Conservation (phyloP, 2,797 vertebrate genomes). For the Oreonectes daqikongensis region DNA sequence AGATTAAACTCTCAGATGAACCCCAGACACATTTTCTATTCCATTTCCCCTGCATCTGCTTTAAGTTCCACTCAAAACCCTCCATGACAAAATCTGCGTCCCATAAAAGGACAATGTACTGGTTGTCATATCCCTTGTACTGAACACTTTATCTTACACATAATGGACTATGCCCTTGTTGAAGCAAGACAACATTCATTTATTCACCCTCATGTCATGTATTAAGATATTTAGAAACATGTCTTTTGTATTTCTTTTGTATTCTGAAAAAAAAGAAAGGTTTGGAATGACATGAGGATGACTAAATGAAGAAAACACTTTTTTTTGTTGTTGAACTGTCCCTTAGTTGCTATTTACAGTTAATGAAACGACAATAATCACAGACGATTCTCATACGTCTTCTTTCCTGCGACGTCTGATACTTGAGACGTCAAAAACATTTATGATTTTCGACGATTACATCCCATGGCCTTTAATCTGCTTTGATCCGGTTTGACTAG, state of each 20-base stretch:
- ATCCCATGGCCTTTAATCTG: slow-evolving; percentile 46
- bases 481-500: slow-evolving; percentile 41
- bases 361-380: too few species aligned
- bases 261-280: too few species aligned
- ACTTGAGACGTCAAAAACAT: slow-evolving; percentile 43
- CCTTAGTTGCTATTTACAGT: too few species aligned
- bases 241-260: too few species aligned
- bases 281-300: too few species aligned
- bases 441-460: slow-evolving; percentile 25
- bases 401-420: slow-evolving; percentile 1
- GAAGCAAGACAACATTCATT: too few species aligned
- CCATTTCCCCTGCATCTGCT: slow-evolving; percentile 78
- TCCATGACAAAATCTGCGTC: slow-evolving; percentile 69
- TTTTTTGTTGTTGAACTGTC: too few species aligned
- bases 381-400: neutral
- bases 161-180: too few species aligned
- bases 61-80: slow-evolving; percentile 74
- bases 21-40: slow-evolving; percentile 72
- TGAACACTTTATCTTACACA: too few species aligned
- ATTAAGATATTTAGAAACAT: too few species aligned
- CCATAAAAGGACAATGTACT: slow-evolving; percentile 50
- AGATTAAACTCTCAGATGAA: slow-evolving; percentile 62
- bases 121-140: neutral
- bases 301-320: too few species aligned
- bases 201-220: too few species aligned